A percentile compares a stretch with the other conserved stretches of the same genome.
phyloP scores from a whole-genome alignment of 2,888 invertebrate genomes.

The Nebria brevicollis region DNA sequence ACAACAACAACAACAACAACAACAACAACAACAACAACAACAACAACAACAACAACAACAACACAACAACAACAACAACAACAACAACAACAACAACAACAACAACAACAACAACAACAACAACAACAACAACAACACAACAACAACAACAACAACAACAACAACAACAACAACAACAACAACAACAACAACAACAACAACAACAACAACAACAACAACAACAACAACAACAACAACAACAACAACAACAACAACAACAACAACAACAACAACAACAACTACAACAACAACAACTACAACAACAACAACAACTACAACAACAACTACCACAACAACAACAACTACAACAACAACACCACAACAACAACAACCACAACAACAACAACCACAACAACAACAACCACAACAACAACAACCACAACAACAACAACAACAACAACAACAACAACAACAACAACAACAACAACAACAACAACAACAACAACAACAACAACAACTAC shows the following conservation, averaged over 20 bases:
- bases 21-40: conserved; percentile 27
- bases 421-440: conserved; percentile 25
- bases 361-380: conserved; percentile 26
- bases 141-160: too few relatives aligned
- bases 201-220: conserved; percentile 21
- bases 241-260: conserved; percentile 18
- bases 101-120: conserved; percentile 27
- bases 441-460: conserved; percentile 24
- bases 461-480: conserved; percentile 22
- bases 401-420: conserved; percentile 26
- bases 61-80: too few relatives aligned
- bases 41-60: conserved; percentile 10
- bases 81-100: conserved; percentile 31
- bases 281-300: conserved; percentile 37
- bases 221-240: conserved; percentile 21
- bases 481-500: conserved; percentile 26
- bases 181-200: neutral
- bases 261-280: conserved; percentile 28
- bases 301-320: conserved; percentile 36
- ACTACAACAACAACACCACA: conserved; percentile 29
- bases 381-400: conserved; percentile 28
- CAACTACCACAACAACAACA: conserved; percentile 35
- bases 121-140: conserved; percentile 12
- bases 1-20: conserved; percentile 31
- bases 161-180: too few relatives aligned